phyloP scores from a whole-genome alignment of 2,888 invertebrate genomes.

The Drosophila parthenogenetica region DNA sequence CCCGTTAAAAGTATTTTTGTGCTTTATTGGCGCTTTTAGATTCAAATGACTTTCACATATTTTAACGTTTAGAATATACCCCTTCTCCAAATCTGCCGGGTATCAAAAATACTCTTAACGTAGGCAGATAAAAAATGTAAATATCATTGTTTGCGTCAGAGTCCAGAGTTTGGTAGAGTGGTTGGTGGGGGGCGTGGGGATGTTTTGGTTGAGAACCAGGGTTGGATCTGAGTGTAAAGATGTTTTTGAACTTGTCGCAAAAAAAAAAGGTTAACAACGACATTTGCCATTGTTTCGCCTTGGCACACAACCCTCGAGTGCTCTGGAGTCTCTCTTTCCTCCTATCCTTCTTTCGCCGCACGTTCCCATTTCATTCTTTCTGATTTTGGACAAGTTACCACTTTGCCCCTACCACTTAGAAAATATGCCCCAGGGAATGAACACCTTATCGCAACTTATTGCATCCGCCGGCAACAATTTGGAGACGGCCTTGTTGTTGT shows the following conservation, averaged over 20 bases:
- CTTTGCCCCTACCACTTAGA: conserved; percentile 23
- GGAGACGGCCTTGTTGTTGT: conserved; percentile 69
- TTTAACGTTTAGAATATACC: not conserved
- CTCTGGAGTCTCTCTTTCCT: conserved; percentile 14
- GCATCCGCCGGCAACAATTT: conserved; percentile 81
- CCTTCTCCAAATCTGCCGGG: not conserved
- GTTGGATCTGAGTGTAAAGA: conserved; percentile 35
- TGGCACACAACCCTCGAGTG: conserved; percentile 49
- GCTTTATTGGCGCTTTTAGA: too few relatives aligned
- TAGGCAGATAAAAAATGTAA: conserved; percentile 74
- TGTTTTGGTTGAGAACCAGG: conserved; percentile 1
- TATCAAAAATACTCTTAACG: conserved; percentile 47
- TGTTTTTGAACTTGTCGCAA: conserved; percentile 64
- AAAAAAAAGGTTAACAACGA: conserved; percentile 79
- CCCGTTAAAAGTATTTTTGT: not conserved
- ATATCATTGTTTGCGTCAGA: conserved; percentile 79
- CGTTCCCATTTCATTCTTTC: conserved; percentile 59
- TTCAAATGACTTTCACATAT: too few relatives aligned
- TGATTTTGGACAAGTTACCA: conserved; percentile 76
- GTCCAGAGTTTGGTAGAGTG: conserved; percentile 28
- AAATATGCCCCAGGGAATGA: conserved; percentile 75
- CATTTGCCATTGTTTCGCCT: conserved; percentile 76
- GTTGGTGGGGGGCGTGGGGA: not conserved
- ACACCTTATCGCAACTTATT: conserved; percentile 81
- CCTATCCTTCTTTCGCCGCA: conserved; percentile 30